Evolutionary conservation across 2,888 invertebrate genomes (phyloP).

Genomic region (Peribatodes rhomboidaria): DNA sequence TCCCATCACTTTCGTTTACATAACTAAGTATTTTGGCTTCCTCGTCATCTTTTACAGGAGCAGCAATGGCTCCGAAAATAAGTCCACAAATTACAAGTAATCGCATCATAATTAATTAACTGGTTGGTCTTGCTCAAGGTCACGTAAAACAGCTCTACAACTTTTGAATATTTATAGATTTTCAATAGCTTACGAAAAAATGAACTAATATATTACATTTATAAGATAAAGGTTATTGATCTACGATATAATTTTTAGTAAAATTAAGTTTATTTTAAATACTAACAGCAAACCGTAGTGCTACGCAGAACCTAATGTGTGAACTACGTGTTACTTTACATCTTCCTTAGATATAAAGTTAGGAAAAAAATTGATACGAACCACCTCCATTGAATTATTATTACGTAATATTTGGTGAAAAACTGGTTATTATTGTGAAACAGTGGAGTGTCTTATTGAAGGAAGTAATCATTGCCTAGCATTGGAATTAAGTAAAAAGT

Average conservation of each 20-base stretch:
- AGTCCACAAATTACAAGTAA: constrained; percentile 16
- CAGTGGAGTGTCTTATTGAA: too few species aligned
- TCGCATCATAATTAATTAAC: constrained; percentile 5
- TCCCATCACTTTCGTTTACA: constrained; percentile 42
- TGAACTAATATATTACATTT: neutral
- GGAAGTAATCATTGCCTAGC: too few species aligned
- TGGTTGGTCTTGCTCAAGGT: neutral
- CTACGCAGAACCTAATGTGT: neutral
- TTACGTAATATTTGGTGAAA: too few species aligned
- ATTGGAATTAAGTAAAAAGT: too few species aligned
- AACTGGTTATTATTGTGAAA: too few species aligned
- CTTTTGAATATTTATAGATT: constrained; percentile 13
- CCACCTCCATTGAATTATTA: too few species aligned
- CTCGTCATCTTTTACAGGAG: constrained; percentile 22
- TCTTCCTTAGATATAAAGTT: too few species aligned
- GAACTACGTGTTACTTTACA: neutral
- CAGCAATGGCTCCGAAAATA: constrained; percentile 10
- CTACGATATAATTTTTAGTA: neutral
- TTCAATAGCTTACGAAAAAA: constrained; percentile 4
- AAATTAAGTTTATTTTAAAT: neutral
- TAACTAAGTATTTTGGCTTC: constrained; percentile 34
- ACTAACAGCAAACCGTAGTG: neutral
- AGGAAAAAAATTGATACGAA: too few species aligned
- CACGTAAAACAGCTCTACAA: constrained; percentile 2
- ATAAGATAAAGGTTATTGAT: constrained; percentile 4